Base-by-base conservation (phyloP, 1,140 invertebrate species). In the Tetramorium parvispinum region DNA sequence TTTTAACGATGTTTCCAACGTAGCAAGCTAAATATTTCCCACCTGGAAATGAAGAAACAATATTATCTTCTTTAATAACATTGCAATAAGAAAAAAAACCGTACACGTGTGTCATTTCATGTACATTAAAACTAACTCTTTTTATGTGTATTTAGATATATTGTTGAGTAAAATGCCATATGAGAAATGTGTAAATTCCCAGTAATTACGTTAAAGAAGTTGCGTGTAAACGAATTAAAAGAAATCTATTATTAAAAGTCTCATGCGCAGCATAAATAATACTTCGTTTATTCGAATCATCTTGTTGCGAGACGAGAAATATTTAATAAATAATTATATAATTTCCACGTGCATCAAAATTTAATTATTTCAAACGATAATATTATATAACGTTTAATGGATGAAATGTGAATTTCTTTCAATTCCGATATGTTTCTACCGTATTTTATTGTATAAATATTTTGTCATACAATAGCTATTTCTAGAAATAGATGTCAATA, bases 181-280 rank as follows among this genome's bases (percentile, higher is more conserved):
- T 71, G 37, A 46, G 7, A 81, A 57, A 57, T 82, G 13, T 43
- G 18, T 2, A 82, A n/a, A 43, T 82, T 82, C 37, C 13, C 66
- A 82, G 51, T 46, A 68, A 68, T 81, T 81, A 71, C 13, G 63
- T 81, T 61, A 46, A 82, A 71, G 18, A 10, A 43, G 24, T 82
- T 21, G 40, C 13, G 11, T 37, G 24, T 68, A 55, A 81, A 70
- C 21, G 40, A 59, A 24, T 57, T 59, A 32, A 57, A 24, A 82
- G 24, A 18, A 40, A 27, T 37, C 18, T 73, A 46, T 21, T 57
- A 59, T 77, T 61, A 37, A 65, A 77, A 40, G 3, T 3, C 3
- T 53, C 1, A 16, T 24, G 16, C 6, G 3, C 46, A 16, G 24
- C n/a, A 57, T 43, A 11, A 81, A 40, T 81, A 57, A 43, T n/a